Percentiles rank a stretch among this genome's conserved stretches.
These are phyloP conservation scores for Coptotermes formosanus DNA, from an alignment of 1,140 invertebrate species.

Conservation along the genomic window DNA sequence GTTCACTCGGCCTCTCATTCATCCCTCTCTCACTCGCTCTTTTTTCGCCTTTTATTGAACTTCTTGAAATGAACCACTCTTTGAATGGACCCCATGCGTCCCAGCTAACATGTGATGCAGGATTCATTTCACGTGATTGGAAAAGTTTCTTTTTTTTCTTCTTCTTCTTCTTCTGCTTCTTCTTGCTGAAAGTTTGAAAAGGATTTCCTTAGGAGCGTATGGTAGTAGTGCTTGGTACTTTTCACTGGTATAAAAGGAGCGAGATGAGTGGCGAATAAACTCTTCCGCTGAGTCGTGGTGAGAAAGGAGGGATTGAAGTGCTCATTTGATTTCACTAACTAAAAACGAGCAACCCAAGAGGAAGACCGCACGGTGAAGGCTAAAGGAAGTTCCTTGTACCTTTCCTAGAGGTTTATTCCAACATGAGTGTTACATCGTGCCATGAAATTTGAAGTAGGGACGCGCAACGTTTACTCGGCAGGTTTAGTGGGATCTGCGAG, in stretches of 20 bases:
- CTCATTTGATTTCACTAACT: background rate
- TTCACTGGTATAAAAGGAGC: background rate
- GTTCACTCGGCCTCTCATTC: background rate
- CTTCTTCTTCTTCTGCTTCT: no score
- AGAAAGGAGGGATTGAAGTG: background rate
- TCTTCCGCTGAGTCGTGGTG: background rate
- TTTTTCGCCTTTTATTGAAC: background rate
- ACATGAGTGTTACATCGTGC: background rate
- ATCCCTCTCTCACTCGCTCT: background rate
- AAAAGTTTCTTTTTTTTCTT: background rate
- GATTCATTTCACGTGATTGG: conserved; percentile 18
- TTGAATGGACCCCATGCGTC: background rate
- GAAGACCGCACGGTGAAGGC: background rate
- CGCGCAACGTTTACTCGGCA: no score
- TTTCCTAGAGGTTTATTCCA: background rate
- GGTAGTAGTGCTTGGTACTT: background rate
- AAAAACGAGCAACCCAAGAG: background rate
- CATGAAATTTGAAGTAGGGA: background rate
- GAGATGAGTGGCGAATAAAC: background rate
- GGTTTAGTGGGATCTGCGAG: no score
- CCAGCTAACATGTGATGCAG: background rate
- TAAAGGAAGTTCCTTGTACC: background rate
- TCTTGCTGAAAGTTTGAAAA: background rate
- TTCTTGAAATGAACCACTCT: background rate
- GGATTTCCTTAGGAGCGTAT: background rate